Evolutionary conservation across 2,113 vertebrate species (phyloP).

Genomic region (Neodon shergylaensis): DNA sequence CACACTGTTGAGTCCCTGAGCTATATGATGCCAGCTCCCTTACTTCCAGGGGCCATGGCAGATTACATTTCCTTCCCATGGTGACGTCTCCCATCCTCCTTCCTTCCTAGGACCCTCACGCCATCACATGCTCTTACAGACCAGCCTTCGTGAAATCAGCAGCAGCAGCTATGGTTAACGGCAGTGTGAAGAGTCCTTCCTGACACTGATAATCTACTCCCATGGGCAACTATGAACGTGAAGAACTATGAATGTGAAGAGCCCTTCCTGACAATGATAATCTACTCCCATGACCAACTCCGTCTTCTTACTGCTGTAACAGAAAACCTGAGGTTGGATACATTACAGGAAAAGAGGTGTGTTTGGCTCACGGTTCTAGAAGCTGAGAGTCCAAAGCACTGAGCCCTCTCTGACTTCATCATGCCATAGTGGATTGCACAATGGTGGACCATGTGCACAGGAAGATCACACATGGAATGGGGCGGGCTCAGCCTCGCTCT

Average conservation of each 20-base stretch:
- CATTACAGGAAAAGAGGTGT: background rate
- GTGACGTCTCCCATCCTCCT: background rate
- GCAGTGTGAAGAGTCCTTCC: background rate
- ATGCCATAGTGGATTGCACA: background rate
- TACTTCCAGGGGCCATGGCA: background rate
- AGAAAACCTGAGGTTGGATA: background rate
- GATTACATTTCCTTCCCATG: background rate
- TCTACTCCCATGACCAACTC: background rate
- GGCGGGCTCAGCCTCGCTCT: background rate
- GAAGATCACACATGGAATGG: background rate
- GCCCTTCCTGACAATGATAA: background rate
- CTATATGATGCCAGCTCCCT: background rate
- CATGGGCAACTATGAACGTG: too few relatives aligned
- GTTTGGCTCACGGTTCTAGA: background rate
- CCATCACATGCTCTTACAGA: background rate
- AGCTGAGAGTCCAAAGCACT: background rate
- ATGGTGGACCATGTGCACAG: too few relatives aligned
- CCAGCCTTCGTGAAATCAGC: background rate
- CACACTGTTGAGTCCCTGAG: too few relatives aligned
- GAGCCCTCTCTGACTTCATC: background rate
- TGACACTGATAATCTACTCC: background rate
- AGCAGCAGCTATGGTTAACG: too few relatives aligned
- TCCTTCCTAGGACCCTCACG: background rate
- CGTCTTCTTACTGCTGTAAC: background rate
- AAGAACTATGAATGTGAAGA: background rate